Base-by-base conservation (phyloP, 1,140 invertebrate species). In the Ectropis grisescens region DNA sequence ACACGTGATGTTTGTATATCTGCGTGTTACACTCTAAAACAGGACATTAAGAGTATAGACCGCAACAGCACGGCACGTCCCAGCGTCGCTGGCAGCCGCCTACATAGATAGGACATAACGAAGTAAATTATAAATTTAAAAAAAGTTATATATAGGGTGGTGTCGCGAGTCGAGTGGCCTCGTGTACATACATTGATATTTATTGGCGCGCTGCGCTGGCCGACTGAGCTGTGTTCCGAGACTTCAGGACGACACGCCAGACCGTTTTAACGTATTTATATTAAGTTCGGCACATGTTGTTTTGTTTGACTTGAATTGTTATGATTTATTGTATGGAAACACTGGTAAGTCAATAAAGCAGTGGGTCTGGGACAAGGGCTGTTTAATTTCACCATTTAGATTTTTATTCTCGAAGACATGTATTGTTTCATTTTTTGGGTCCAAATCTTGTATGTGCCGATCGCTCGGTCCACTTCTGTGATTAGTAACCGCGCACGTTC, bases 271-370 rank as follows among this genome's bases (percentile, higher is more conserved):
- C 65, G 50, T 72, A 70, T 71, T 71, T 68, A 65, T 69, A 69
- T 70, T 72, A 65, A 74, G 70, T 74, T 79, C 67, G 65, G 65
- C 70, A 72, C 70, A 67, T 67, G 71, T 80, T 80, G 70, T 80
- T 80, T 80, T 80, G 71, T 80, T 80, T 75, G 71, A 72, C 68
- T 61, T 72, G 62, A 76, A 72, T 76, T 80, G 75, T 80, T 80
- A 80, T 80, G 70, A 76, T 75, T 80, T 78, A 72, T 75, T 80
- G 70, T 80, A 76, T 69, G 59, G 59, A 68, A 66, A 72, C 65
- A 68, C 74, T 79, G 74, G 69, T 75, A 57, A 71, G 70, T 80
- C 71, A 80, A 76, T 80, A 80, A 80, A 80, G 64, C 68, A 69
- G 75, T 75, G 71, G 74, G 66, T 74, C 70, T 76, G 71, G 70